Conservation (phyloP, 2,113 vertebrate species). For the Mionectes macconnelli region DNA sequence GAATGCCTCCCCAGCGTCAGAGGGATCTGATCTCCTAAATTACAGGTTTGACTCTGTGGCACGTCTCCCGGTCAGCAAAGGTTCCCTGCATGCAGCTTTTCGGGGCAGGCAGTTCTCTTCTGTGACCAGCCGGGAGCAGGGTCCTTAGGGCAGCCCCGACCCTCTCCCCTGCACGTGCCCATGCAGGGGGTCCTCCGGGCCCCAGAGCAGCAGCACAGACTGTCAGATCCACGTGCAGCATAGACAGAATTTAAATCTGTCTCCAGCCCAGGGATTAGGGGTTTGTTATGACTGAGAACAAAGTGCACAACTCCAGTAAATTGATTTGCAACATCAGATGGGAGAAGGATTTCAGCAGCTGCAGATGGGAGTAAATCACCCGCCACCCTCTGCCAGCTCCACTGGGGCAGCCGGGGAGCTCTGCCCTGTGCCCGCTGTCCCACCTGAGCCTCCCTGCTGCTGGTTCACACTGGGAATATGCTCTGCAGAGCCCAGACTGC, state of each 20-base stretch:
- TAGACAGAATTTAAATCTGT: not conserved
- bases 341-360: not conserved
- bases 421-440: not conserved
- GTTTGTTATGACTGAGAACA: conserved; percentile 9
- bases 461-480: rapidly evolving
- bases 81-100: not conserved
- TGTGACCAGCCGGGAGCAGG: not conserved
- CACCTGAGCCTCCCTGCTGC: not conserved
- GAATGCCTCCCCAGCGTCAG: not conserved
- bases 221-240: not conserved
- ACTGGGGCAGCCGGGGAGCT: not conserved
- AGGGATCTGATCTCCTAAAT: not conserved
- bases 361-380: not conserved
- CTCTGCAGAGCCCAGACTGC: not conserved
- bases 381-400: not conserved
- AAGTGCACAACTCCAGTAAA: conserved; percentile 25
- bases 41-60: not conserved
- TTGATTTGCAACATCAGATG: not conserved
- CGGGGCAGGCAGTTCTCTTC: not conserved
- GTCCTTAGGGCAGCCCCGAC: not conserved
- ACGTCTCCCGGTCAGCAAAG: not conserved
- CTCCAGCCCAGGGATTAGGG: conserved; percentile 29
- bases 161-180: rapidly evolving
- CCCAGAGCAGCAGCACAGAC: not conserved
- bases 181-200: not conserved